Percentiles rank a stretch among this genome's conserved stretches.
Conservation (phyloP, 2,113 vertebrate genomes). For the Athene cunicularia region DNA sequence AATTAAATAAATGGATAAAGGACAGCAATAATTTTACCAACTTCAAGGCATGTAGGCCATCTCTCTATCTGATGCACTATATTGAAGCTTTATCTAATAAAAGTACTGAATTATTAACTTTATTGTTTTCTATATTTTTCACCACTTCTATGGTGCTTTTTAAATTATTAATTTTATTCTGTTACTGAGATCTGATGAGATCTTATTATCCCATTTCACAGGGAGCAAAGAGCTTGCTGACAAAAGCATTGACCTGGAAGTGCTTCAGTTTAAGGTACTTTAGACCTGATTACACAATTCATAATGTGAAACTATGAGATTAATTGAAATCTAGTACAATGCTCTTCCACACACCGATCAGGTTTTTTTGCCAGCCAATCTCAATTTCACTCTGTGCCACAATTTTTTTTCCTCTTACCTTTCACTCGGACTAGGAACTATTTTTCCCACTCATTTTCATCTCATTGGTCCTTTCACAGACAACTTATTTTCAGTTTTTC, state of each 20-base stretch:
- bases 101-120: not conserved
- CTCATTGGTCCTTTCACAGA: not conserved
- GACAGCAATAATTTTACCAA: not conserved
- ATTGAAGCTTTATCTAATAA: not conserved
- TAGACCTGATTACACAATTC: not conserved
- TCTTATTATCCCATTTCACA: not conserved
- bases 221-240: not conserved
- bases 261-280: not conserved
- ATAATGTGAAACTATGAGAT: not conserved
- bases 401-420: not conserved
- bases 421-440: not conserved
- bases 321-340: not conserved
- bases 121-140: not conserved
- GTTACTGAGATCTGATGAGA: not conserved
- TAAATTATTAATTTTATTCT: not conserved
- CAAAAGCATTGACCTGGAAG: not conserved
- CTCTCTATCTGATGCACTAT: not conserved
- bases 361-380: not conserved
- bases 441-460: not conserved
- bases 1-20: not conserved
- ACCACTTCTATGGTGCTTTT: not conserved
- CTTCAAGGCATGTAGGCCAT: not conserved
- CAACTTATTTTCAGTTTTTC: not conserved
- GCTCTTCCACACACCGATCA: not conserved
- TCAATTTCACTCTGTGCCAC: not conserved